Evolutionary conservation across 2,888 invertebrate species (phyloP).

Genomic region (Galerucella nymphaeae): DNA sequence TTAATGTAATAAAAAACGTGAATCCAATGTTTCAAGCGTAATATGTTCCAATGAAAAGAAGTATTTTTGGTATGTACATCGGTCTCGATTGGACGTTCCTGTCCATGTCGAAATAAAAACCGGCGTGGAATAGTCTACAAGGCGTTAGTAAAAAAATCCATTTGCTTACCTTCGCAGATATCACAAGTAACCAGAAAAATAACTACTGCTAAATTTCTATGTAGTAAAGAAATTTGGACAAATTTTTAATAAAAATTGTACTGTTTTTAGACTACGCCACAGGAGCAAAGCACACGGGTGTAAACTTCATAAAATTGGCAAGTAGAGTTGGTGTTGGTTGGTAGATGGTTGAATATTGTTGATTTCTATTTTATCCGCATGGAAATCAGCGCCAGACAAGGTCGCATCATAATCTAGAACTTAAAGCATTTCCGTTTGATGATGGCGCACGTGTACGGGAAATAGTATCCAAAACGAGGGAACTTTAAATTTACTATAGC

Average conservation of each 20-base stretch:
- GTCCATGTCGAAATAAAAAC: conserved; percentile 48
- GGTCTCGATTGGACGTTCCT: conserved; percentile 34
- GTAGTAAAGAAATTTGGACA: conserved; percentile 31
- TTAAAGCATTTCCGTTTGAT: conserved; percentile 34
- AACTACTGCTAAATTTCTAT: conserved; percentile 27
- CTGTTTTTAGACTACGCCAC: conserved; percentile 56
- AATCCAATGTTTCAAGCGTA: neutral
- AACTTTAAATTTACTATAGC: neutral
- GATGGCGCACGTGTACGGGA: conserved; percentile 45
- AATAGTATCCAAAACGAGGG: conserved; percentile 36
- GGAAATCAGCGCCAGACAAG: conserved; percentile 50
- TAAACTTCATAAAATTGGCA: conserved; percentile 61
- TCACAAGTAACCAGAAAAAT: conserved; percentile 21
- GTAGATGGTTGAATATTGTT: conserved; percentile 23
- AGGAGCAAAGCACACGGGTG: conserved; percentile 58
- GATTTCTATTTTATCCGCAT: conserved; percentile 47
- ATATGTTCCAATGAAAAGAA: neutral
- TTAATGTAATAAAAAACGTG: neutral
- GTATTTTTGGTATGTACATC: conserved; percentile 18
- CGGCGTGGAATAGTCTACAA: conserved; percentile 48
- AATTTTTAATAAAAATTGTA: conserved; percentile 45
- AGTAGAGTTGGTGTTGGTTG: conserved; percentile 38
- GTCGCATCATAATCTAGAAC: conserved; percentile 48
- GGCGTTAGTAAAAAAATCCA: conserved; percentile 47
- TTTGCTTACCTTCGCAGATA: conserved; percentile 52